phyloP scores from a whole-genome alignment of 1,140 invertebrate genomes.

The Diploscapter pachys region DNA sequence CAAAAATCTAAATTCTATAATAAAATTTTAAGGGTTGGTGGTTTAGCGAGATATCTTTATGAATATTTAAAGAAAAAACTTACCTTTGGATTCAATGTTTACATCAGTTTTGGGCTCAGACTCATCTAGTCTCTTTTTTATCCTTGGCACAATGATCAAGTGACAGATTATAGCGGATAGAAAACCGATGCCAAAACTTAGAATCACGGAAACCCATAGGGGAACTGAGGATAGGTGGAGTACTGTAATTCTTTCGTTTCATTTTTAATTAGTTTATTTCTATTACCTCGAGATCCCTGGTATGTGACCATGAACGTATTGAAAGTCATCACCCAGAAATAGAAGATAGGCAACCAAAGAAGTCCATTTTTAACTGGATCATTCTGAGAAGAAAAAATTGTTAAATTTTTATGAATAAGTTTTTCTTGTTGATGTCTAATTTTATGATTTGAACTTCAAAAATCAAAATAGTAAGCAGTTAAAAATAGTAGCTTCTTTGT shows the following conservation, averaged over 20 bases:
- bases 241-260: conserved; percentile 60
- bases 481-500: conserved; percentile 37
- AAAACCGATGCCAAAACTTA: conserved; percentile 32
- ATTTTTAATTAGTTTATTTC: conserved; percentile 53
- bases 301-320: conserved; percentile 86
- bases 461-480: conserved; percentile 9
- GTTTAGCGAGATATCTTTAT: not conserved
- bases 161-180: conserved; percentile 17
- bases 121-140: conserved; percentile 10
- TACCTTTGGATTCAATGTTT: not conserved
- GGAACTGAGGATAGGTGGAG: conserved; percentile 36
- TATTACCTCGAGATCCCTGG: conserved; percentile 71
- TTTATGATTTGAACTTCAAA: too few relatives aligned
- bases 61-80: not conserved
- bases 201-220: conserved; percentile 42
- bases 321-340: conserved; percentile 82
- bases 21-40: not conserved
- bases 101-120: too few relatives aligned
- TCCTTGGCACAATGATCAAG: conserved; percentile 20
- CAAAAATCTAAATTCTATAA: not conserved
- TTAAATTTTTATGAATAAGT: conserved; percentile 47
- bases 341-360: conserved; percentile 80
- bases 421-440: too few relatives aligned
- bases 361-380: conserved; percentile 80
- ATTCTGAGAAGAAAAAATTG: conserved; percentile 54